Percentiles rank a stretch among this genome's conserved stretches.
These are phyloP conservation scores for Phymatocera aterrima DNA, from an alignment of 2,888 invertebrate genomes.

Conservation along the genomic window DNA sequence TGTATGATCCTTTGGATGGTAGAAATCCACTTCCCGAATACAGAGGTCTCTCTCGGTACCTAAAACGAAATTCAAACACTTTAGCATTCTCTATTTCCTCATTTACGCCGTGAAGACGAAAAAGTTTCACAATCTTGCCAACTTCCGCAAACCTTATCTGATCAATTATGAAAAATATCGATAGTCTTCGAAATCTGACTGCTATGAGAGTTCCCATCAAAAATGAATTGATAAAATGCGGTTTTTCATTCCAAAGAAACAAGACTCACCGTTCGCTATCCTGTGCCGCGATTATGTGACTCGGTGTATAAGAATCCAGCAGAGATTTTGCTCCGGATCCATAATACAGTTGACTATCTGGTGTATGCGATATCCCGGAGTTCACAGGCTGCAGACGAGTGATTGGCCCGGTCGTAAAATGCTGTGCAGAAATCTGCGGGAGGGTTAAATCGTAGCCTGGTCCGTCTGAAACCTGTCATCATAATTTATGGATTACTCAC, in stretches of 20 bases:
- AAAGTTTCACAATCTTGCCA: not conserved
- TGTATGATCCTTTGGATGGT: constrained; percentile 69
- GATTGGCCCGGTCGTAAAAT: constrained; percentile 58
- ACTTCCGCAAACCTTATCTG: not conserved
- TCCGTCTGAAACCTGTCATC: constrained; percentile 57
- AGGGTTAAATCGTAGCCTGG: constrained; percentile 59
- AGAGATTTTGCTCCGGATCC: constrained; percentile 73
- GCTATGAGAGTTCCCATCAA: not conserved
- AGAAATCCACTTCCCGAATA: constrained; percentile 70
- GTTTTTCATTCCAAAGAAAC: too few relatives aligned
- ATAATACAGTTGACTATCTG: constrained; percentile 53
- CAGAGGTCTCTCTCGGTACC: constrained; percentile 70
- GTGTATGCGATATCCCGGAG: constrained; percentile 52
- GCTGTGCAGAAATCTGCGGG: constrained; percentile 62
- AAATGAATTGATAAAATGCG: not conserved
- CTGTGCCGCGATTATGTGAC: constrained; percentile 69
- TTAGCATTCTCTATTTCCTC: not conserved
- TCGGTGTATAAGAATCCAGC: constrained; percentile 76
- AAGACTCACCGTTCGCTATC: constrained; percentile 65
- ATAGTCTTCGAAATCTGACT: not conserved
- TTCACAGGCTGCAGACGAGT: constrained; percentile 57
- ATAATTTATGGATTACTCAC: not conserved
- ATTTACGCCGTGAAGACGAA: not conserved
- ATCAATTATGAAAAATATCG: not conserved
- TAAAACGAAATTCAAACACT: constrained; percentile 53